Conservation (phyloP, 2,888 invertebrate genomes). For the Andrena fulva region DNA sequence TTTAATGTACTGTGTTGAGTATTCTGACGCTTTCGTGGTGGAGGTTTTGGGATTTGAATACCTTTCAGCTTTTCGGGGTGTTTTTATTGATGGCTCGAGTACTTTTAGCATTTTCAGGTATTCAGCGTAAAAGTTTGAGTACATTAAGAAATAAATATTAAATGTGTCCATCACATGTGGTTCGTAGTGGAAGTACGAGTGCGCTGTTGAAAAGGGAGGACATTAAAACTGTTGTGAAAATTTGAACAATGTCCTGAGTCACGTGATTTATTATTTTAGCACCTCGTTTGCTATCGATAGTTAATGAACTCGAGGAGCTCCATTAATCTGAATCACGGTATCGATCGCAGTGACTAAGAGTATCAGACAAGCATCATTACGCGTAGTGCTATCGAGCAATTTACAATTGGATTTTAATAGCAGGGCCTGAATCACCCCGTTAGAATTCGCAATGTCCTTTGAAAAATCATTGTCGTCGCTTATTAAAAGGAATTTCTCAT, state of each 20-base stretch:
- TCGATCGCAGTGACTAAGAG: slow-evolving; percentile 43
- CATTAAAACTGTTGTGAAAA: not conserved
- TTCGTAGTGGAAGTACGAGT: not conserved
- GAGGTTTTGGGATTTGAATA: too few species aligned
- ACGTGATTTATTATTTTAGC: slow-evolving; percentile 11
- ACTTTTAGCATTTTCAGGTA: too few species aligned
- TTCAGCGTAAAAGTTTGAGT: not conserved
- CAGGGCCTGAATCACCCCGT: not conserved
- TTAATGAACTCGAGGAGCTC: slow-evolving; percentile 42
- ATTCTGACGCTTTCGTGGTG: too few species aligned
- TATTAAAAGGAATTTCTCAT: too few species aligned
- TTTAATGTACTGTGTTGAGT: too few species aligned
- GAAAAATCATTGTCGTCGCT: too few species aligned
- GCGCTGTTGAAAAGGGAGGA: not conserved
- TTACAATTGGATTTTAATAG: slow-evolving; percentile 1
- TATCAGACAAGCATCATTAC: slow-evolving; percentile 28
- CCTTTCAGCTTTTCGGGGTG: too few species aligned
- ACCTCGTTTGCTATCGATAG: slow-evolving; percentile 20
- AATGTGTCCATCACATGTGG: too few species aligned
- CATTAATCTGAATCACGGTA: slow-evolving; percentile 60
- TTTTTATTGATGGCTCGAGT: too few species aligned
- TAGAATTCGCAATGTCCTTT: too few species aligned
- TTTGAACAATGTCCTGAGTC: not conserved
- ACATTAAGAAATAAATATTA: too few species aligned
- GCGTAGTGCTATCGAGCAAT: slow-evolving; percentile 28